phyloP scores from a whole-genome alignment of 2,797 vertebrate genomes.

The Sarcoramphus papa region DNA sequence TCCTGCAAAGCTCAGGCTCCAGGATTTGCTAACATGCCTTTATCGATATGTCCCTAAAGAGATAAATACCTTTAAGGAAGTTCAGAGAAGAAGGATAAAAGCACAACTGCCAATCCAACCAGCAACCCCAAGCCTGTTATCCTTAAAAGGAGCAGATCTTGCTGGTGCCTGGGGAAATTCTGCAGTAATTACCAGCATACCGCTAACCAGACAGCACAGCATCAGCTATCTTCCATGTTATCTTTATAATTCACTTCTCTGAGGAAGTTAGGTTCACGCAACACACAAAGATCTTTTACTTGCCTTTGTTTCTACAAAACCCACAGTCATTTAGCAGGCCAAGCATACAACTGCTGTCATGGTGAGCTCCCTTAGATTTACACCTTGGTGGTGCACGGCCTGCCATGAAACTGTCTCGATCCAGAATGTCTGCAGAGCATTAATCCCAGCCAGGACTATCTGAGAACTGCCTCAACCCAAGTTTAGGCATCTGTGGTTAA shows the following conservation, averaged over 20 bases:
- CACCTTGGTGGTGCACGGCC: accelerated
- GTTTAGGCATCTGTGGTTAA: slow-evolving; percentile 11
- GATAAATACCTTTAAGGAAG: neutral
- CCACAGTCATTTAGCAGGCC: neutral
- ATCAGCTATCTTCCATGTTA: neutral
- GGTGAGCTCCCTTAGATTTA: neutral
- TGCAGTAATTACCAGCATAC: neutral
- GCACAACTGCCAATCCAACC: neutral
- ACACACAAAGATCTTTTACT: neutral
- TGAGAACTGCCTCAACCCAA: neutral
- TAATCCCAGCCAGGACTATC: neutral
- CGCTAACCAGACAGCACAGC: neutral
- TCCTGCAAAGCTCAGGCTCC: neutral
- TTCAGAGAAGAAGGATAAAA: neutral
- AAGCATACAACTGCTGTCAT: neutral
- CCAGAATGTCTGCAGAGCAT: neutral
- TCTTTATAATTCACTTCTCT: neutral
- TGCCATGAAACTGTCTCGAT: neutral
- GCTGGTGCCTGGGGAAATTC: neutral
- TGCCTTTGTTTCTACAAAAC: neutral
- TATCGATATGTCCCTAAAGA: neutral
- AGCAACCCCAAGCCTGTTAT: neutral
- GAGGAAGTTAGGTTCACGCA: neutral
- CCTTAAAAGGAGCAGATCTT: neutral
- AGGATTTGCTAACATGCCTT: neutral